These are phyloP conservation scores for Dendrocincla tyrannina DNA, from an alignment of 2,797 vertebrate genomes.

Conservation along the genomic window DNA sequence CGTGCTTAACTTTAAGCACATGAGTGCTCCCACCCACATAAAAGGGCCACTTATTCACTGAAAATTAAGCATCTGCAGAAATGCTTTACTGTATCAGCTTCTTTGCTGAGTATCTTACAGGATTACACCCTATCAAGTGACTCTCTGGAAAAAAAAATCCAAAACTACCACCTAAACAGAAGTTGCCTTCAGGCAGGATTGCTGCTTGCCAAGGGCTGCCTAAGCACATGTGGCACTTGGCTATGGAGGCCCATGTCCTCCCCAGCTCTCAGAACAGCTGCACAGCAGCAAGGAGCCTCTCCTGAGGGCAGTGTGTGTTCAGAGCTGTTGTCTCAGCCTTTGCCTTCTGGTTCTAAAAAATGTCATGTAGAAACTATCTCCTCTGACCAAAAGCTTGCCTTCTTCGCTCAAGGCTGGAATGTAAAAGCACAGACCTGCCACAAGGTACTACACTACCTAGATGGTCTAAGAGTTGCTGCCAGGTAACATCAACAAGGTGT, in stretches of 20 bases:
- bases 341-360: not conserved
- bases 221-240: not conserved
- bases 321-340: constrained; percentile 6
- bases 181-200: not conserved
- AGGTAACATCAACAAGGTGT: not conserved
- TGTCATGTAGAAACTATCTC: not conserved
- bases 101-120: constrained; percentile 28
- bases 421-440: not conserved
- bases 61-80: constrained; percentile 64
- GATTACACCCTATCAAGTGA: constrained; percentile 45
- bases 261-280: constrained; percentile 37
- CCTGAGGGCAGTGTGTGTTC: rapidly evolving
- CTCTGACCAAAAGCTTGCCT: not conserved
- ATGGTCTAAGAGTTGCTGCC: not conserved
- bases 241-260: not conserved
- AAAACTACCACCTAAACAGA: not conserved
- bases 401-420: not conserved
- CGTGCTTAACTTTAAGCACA: constrained; percentile 65
- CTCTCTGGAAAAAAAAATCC: not conserved
- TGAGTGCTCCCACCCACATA: constrained; percentile 59
- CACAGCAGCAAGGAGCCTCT: constrained; percentile 14
- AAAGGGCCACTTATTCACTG: constrained; percentile 52
- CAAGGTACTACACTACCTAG: not conserved
- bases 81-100: constrained; percentile 48
- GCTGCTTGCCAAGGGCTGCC: not conserved